Evolutionary conservation across 1,140 invertebrate species (phyloP).

Genomic region (Bilobella aurantiaca): DNA sequence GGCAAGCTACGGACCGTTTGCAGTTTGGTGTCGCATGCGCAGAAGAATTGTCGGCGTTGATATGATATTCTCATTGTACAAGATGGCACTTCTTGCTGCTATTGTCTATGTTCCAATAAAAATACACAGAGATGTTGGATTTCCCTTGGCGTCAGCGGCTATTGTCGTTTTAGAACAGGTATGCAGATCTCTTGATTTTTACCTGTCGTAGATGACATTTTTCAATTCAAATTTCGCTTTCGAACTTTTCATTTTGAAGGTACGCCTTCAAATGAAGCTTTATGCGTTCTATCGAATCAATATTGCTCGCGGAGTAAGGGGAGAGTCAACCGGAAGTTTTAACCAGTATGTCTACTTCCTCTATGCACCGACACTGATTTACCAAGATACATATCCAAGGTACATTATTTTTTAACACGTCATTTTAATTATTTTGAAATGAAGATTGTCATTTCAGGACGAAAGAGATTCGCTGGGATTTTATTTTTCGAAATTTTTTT

Average conservation of each 20-base stretch:
- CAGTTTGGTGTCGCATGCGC: neutral
- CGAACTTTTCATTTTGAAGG: conserved; percentile 44
- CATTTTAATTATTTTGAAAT: neutral
- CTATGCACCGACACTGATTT: conserved; percentile 35
- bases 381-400: conserved; percentile 35
- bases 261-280: conserved; percentile 72
- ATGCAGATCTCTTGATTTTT: too few relatives aligned
- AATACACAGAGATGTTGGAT: conserved; percentile 9
- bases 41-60: neutral
- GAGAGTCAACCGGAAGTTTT: conserved; percentile 2
- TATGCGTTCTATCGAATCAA: conserved; percentile 66
- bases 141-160: conserved; percentile 16
- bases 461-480: conserved; percentile 58
- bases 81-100: conserved; percentile 7
- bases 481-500: conserved; percentile 55
- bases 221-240: neutral
- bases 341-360: conserved; percentile 33
- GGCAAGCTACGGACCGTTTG: neutral
- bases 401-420: conserved; percentile 10
- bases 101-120: conserved; percentile 25
- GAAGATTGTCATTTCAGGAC: conserved; percentile 45
- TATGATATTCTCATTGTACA: conserved; percentile 9
- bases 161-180: conserved; percentile 26
- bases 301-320: conserved; percentile 37
- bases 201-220: neutral